These are phyloP conservation scores for Xiphorhynchus elegans DNA, from an alignment of 2,113 vertebrate genomes.

Conservation along the genomic window DNA sequence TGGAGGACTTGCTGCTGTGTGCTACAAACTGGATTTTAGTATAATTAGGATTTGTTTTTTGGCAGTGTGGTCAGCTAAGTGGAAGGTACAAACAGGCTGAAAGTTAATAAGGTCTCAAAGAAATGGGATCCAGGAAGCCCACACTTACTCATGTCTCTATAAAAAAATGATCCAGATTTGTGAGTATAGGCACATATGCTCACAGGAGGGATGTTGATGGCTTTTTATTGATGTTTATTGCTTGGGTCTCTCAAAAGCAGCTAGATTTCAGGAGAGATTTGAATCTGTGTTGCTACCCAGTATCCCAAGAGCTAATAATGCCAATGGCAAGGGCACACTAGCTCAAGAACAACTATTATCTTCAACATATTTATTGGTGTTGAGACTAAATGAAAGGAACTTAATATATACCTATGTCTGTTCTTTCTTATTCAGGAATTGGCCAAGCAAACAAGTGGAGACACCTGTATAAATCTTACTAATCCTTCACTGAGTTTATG, in stretches of 20 bases:
- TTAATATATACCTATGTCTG: neutral
- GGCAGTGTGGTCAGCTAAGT: neutral
- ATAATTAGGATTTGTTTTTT: slow-evolving; percentile 10
- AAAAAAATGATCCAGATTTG: neutral
- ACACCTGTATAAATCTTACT: neutral
- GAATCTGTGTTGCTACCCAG: neutral
- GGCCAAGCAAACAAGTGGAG: neutral
- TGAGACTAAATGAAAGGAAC: neutral
- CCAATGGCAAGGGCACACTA: slow-evolving; percentile 18
- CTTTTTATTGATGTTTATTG: neutral
- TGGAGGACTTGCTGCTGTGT: neutral
- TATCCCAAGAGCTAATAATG: neutral
- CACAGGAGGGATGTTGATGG: neutral
- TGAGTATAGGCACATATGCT: neutral
- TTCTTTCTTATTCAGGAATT: neutral
- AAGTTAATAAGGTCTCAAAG: neutral
- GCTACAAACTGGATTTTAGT: neutral
- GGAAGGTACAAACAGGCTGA: neutral
- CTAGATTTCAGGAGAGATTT: slow-evolving; percentile 4
- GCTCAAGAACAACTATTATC: neutral
- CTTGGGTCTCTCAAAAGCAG: neutral
- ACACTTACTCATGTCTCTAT: neutral
- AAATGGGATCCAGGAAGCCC: neutral
- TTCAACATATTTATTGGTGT: neutral
- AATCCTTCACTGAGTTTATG: neutral